Evolutionary conservation across 2,113 vertebrate genomes (phyloP).

Genomic region (Caranx melampygus): DNA sequence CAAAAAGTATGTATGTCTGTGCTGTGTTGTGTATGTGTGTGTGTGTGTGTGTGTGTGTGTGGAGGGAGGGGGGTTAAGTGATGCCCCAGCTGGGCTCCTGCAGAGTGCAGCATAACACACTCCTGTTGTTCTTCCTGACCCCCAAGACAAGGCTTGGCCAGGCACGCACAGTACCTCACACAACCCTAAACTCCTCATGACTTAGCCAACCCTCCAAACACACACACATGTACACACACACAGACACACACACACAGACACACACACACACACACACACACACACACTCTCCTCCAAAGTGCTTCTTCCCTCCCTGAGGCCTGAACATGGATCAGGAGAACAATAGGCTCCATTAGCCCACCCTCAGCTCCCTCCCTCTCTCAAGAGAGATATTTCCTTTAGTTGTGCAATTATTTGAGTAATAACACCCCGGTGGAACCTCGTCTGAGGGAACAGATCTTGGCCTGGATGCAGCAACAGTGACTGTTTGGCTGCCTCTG

Average conservation of each 20-base stretch:
- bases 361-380: slow-evolving; percentile 45
- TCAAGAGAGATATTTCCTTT: slow-evolving; percentile 64
- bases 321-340: slow-evolving; percentile 56
- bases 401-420: slow-evolving; percentile 60
- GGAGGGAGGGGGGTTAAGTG: slow-evolving; percentile 64
- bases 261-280: slow-evolving; percentile 12
- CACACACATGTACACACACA: slow-evolving; percentile 15
- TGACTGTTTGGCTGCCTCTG: slow-evolving; percentile 36
- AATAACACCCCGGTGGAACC: slow-evolving; percentile 55
- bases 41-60: slow-evolving; percentile 14
- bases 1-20: slow-evolving; percentile 20
- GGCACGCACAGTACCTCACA: slow-evolving; percentile 54
- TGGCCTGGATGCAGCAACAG: slow-evolving; percentile 33
- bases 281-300: slow-evolving; percentile 25
- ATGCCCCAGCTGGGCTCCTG: slow-evolving; percentile 86
- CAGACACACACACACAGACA: slow-evolving; percentile 13
- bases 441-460: slow-evolving; percentile 40
- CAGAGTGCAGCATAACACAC: slow-evolving; percentile 81
- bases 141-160: slow-evolving; percentile 56
- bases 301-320: slow-evolving; percentile 42
- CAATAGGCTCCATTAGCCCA: slow-evolving; percentile 65
- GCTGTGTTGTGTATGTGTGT: slow-evolving; percentile 21
- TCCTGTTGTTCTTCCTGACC: slow-evolving; percentile 76
- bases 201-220: neutral
- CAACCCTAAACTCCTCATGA: slow-evolving; percentile 15